Conservation (phyloP, 1,140 invertebrate species). For the Calosoma granatense region DNA sequence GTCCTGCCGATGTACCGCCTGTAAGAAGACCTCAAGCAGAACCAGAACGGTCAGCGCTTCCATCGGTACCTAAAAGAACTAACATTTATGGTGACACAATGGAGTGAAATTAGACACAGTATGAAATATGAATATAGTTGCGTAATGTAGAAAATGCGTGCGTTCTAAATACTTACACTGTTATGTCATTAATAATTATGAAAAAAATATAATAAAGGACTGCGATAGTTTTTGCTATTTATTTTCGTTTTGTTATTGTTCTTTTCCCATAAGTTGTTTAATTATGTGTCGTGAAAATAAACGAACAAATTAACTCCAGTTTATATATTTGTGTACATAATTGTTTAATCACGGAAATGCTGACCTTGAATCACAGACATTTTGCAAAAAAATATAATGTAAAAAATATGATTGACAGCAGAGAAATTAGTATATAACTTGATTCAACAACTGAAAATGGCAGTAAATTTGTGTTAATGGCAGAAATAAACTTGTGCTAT, state of each 20-base stretch:
- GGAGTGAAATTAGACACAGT: background rate
- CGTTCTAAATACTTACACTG: too few relatives aligned
- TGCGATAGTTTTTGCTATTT: background rate
- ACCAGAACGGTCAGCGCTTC: conserved; percentile 5
- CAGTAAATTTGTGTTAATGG: background rate
- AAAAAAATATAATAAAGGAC: background rate
- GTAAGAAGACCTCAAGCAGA: background rate
- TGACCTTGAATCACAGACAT: too few relatives aligned
- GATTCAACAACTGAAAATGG: background rate
- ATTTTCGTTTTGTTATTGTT: background rate
- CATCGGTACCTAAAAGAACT: conserved; percentile 1
- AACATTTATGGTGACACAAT: conserved; percentile 18
- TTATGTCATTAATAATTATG: background rate
- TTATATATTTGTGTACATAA: too few relatives aligned
- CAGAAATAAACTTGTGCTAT: background rate
- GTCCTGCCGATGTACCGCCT: background rate
- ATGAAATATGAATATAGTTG: background rate
- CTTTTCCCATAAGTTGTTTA: background rate
- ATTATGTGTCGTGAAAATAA: background rate
- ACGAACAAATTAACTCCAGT: too few relatives aligned
- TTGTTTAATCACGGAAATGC: too few relatives aligned
- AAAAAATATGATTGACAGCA: too few relatives aligned
- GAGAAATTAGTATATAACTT: too few relatives aligned
- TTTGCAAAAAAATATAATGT: too few relatives aligned
- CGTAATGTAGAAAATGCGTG: background rate